Evolutionary conservation across 2,797 vertebrate genomes (phyloP), one percentile per base, ranked within the genome.

Genomic region (Danio aesculapii): DNA sequence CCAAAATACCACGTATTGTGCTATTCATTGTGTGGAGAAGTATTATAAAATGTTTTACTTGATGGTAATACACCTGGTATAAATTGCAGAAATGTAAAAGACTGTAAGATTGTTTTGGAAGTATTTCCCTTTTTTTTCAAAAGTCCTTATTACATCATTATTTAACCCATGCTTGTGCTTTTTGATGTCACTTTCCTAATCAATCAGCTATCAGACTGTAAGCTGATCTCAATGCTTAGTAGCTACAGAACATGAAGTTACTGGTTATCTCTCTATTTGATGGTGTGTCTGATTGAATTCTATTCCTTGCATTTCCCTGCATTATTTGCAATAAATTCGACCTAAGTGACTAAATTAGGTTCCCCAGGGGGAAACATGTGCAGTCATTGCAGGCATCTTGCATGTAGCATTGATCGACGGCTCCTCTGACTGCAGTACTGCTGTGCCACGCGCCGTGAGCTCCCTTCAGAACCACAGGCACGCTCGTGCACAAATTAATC

Each of bases 361-460:
- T 61, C 57, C 62, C 62, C 78, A 44, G 16, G 52, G 75, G 77
- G 72, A 80, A 82, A 69, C 80, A 78, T 76, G 83, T 87, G 83
- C 78, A 73, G 74, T 86, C 64, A 81, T 82, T 69, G 77, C 59
- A 66, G 78, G 82, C 82, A 9, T 86, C 84, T 59, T 86, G 61
- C 74, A 76, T 66, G 87, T 84, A 71, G 70, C 80, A 87, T 87
- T 84, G 87, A 88, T 86, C 84, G 72, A 84, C 84, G 83, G 84
- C 81, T 78, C 67, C 46, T 84, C 73, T 63, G 82, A 85, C 79
- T 82, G 84, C 84, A 82, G 68, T 69, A 67, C 77, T 81, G 79
- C 80, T 86, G 84, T 85, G 82, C 71, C 72, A 84, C 82, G 77
- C 71, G 41, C 74, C 63, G 19, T 68, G 66, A 82, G 81, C 82